phyloP scores from a whole-genome alignment of 2,797 vertebrate species.

The Taeniopygia guttata region DNA sequence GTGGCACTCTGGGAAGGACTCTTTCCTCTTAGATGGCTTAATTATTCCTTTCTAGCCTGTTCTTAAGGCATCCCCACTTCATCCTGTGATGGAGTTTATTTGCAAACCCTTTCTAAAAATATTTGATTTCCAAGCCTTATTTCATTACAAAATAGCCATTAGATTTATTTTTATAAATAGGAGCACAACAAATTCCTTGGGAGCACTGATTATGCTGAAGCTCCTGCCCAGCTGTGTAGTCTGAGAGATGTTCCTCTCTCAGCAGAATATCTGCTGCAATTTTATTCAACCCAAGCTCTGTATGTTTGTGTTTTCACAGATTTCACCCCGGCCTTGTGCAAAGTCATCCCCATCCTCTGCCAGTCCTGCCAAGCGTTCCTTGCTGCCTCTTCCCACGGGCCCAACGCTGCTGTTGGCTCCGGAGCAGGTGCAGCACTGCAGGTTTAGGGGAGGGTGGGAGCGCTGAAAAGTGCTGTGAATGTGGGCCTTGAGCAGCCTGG shows the following conservation, averaged over 20 bases:
- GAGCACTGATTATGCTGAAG: not conserved
- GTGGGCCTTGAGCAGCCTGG: not conserved
- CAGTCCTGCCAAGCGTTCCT: conserved; percentile 35
- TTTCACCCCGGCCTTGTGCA: not conserved
- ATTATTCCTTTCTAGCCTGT: not conserved
- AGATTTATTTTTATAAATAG: not conserved
- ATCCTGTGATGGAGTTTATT: not conserved
- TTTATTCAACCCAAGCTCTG: not conserved
- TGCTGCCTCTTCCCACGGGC: conserved; percentile 26
- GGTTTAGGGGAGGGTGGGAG: not conserved
- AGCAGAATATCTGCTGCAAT: not conserved
- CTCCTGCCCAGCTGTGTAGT: not conserved
- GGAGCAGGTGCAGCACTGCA: conserved; percentile 71
- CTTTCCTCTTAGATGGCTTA: not conserved
- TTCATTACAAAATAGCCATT: not conserved
- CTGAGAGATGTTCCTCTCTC: not conserved
- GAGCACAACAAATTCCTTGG: not conserved
- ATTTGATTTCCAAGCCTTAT: not conserved
- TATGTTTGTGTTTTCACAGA: conserved; percentile 19
- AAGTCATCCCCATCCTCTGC: not conserved
- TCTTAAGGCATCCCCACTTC: not conserved
- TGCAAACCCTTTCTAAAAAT: not conserved
- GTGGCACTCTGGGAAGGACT: not conserved
- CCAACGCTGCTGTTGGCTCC: conserved; percentile 63
- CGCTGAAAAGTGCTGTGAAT: not conserved